phyloP scores from a whole-genome alignment of 2,797 vertebrate species.

The Helarctos malayanus region DNA sequence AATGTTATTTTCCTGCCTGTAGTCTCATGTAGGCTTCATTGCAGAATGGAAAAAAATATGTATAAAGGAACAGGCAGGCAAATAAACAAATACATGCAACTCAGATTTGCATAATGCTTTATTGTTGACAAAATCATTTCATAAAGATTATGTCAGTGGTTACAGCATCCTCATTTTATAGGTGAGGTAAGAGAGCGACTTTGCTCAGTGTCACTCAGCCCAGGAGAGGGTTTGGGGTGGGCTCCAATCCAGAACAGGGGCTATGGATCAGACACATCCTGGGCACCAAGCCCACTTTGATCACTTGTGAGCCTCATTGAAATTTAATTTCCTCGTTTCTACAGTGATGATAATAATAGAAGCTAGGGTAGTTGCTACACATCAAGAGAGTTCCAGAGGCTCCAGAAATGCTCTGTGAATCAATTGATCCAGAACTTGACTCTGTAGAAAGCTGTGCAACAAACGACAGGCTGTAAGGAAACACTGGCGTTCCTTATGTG shows the following conservation, averaged over 20 bases:
- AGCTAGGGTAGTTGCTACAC: neutral
- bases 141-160: neutral
- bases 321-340: slow-evolving; percentile 59
- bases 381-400: neutral
- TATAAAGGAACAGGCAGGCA: neutral
- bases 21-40: neutral
- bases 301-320: slow-evolving; percentile 20
- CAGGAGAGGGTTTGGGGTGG: neutral
- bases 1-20: neutral
- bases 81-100: neutral
- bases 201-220: neutral
- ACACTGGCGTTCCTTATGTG: neutral
- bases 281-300: neutral
- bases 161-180: neutral
- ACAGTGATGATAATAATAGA: slow-evolving; percentile 3
- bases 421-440: neutral
- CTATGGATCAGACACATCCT: neutral
- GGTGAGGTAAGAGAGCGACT: neutral
- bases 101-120: slow-evolving; percentile 16
- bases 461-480: neutral
- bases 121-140: neutral
- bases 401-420: slow-evolving; percentile 1
- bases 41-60: neutral
- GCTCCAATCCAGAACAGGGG: neutral
- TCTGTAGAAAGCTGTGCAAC: neutral